These are phyloP conservation scores for Thysanoteuthis rhombus DNA, from an alignment of 2,888 invertebrate genomes.

Conservation along the genomic window DNA sequence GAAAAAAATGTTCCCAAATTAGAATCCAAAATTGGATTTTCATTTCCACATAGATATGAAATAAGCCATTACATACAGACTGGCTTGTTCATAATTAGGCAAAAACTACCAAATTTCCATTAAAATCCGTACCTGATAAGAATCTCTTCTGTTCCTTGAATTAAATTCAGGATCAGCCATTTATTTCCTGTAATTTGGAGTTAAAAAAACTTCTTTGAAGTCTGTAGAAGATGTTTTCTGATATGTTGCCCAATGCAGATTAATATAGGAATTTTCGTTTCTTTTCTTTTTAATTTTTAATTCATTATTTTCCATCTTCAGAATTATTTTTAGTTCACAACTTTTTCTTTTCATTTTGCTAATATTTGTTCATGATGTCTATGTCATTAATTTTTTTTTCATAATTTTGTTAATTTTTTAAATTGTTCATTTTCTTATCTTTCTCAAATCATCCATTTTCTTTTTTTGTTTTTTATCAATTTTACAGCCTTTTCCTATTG, in stretches of 20 bases:
- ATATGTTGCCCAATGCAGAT: background rate
- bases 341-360: background rate
- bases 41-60: background rate
- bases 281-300: background rate
- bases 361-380: background rate
- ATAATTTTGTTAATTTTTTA: background rate
- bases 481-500: background rate
- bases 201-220: background rate
- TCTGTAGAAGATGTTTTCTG: background rate
- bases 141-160: background rate
- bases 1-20: background rate
- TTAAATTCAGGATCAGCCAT: background rate
- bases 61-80: background rate
- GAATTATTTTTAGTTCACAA: background rate
- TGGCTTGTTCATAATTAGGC: background rate
- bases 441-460: background rate
- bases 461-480: background rate
- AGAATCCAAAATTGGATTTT: background rate
- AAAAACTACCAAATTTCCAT: background rate
- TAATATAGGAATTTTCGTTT: background rate
- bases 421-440: background rate
- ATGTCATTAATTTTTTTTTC: background rate
- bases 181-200: background rate
- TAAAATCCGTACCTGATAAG: background rate
- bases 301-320: background rate